These are phyloP conservation scores for Drosophila cognata DNA, from an alignment of 2,888 invertebrate genomes.

Conservation along the genomic window DNA sequence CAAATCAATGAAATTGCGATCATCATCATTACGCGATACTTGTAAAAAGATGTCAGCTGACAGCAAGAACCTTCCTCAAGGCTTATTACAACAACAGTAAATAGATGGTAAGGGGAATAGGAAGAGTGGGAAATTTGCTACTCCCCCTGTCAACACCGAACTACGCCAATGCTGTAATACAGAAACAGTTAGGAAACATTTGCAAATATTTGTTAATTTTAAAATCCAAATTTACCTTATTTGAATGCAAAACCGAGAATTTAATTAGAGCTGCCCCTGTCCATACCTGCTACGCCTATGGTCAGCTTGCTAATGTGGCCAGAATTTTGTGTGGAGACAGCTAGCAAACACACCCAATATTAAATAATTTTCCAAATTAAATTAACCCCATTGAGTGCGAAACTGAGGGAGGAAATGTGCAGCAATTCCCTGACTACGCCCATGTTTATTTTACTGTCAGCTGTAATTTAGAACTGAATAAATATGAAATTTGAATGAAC, in stretches of 20 bases:
- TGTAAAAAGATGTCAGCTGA: background rate
- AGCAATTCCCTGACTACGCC: background rate
- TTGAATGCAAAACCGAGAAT: background rate
- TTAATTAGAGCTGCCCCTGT: background rate
- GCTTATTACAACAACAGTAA: background rate
- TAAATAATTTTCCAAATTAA: background rate
- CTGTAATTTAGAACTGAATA: background rate
- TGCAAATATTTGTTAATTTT: background rate
- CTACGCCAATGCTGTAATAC: background rate
- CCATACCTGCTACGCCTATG: too few species aligned
- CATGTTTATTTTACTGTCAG: background rate
- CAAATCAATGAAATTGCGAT: conserved; percentile 2
- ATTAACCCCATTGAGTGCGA: background rate
- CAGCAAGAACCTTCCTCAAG: background rate
- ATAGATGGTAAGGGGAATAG: background rate
- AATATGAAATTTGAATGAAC: background rate
- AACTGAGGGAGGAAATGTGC: background rate
- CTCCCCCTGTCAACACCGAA: background rate
- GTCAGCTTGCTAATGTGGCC: too few species aligned
- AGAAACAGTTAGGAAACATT: background rate
- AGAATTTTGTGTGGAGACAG: background rate
- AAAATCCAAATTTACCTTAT: background rate
- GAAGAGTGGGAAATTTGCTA: background rate
- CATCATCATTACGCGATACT: conserved; percentile 3
- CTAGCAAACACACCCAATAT: background rate